phyloP scores from a whole-genome alignment of 1,140 invertebrate species.

The Liolophura sinensis region DNA sequence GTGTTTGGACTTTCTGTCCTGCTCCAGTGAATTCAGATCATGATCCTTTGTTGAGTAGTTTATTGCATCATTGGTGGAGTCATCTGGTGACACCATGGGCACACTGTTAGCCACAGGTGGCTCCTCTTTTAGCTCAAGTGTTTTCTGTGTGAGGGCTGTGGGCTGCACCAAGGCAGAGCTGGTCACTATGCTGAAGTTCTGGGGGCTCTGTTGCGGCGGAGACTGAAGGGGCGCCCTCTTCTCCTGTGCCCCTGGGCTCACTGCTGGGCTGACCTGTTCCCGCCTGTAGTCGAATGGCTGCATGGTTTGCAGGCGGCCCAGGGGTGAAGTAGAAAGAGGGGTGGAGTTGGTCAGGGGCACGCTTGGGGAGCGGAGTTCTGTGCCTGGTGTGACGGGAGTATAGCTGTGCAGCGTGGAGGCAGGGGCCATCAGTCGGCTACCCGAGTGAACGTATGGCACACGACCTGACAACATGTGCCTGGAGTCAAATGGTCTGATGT shows the following conservation, averaged over 20 bases:
- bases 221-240: slow-evolving; percentile 21
- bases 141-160: slow-evolving; percentile 13
- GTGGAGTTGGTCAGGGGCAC: slow-evolving; percentile 43
- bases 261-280: slow-evolving; percentile 61
- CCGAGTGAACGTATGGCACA: slow-evolving; percentile 23
- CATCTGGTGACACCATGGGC: slow-evolving; percentile 18
- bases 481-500: slow-evolving; percentile 46
- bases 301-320: slow-evolving; percentile 91
- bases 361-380: slow-evolving; percentile 37
- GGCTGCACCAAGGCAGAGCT: slow-evolving; percentile 6
- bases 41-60: slow-evolving; percentile 40
- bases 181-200: slow-evolving; percentile 1
- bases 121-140: slow-evolving; percentile 17
- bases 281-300: slow-evolving; percentile 90
- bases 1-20: slow-evolving; percentile 60
- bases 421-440: slow-evolving; percentile 35
- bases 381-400: slow-evolving; percentile 26
- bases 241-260: slow-evolving; percentile 31
- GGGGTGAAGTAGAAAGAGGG: slow-evolving; percentile 67
- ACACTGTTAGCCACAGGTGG: slow-evolving; percentile 13
- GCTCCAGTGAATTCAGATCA: slow-evolving; percentile 37
- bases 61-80: slow-evolving; percentile 27
- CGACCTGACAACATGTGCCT: slow-evolving; percentile 42
- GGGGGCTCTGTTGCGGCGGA: background rate
- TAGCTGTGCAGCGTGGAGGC: slow-evolving; percentile 30